These are phyloP conservation scores for Crypturellus undulatus DNA, from an alignment of 2,113 vertebrate genomes.

Conservation along the genomic window DNA sequence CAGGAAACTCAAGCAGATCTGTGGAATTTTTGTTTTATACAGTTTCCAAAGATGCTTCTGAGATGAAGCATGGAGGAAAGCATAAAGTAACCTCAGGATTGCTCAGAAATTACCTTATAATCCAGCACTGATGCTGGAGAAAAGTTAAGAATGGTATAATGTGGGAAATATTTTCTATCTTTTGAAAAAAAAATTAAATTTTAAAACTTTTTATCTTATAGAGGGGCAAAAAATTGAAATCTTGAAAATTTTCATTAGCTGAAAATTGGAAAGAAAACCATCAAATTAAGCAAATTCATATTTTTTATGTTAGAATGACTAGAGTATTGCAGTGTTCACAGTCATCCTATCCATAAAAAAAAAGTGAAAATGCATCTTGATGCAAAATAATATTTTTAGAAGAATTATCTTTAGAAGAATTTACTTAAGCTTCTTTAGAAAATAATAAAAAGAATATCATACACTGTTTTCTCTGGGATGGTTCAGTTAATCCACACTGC, in stretches of 20 bases:
- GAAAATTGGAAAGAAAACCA: neutral
- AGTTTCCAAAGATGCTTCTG: neutral
- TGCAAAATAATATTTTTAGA: slow-evolving; percentile 41
- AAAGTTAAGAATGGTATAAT: neutral
- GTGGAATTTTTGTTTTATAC: neutral
- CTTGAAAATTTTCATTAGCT: neutral
- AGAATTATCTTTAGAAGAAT: slow-evolving; percentile 29
- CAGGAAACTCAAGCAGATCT: neutral
- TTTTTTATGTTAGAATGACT: neutral
- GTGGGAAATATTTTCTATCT: neutral
- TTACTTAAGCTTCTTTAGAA: slow-evolving; percentile 43
- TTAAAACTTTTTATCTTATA: neutral
- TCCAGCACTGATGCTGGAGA: neutral
- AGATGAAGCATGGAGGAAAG: neutral
- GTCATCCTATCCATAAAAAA: neutral
- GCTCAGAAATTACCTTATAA: neutral
- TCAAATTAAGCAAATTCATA: neutral
- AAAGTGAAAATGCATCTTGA: slow-evolving; percentile 21
- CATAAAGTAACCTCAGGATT: neutral
- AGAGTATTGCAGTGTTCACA: neutral
- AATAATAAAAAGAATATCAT: slow-evolving; percentile 59
- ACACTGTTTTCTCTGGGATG: neutral
- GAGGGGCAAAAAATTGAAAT: neutral
- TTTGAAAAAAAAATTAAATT: neutral
- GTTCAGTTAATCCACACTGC: slow-evolving; percentile 36